Conservation (phyloP, 2,888 invertebrate species). For the Perdita meconis region DNA sequence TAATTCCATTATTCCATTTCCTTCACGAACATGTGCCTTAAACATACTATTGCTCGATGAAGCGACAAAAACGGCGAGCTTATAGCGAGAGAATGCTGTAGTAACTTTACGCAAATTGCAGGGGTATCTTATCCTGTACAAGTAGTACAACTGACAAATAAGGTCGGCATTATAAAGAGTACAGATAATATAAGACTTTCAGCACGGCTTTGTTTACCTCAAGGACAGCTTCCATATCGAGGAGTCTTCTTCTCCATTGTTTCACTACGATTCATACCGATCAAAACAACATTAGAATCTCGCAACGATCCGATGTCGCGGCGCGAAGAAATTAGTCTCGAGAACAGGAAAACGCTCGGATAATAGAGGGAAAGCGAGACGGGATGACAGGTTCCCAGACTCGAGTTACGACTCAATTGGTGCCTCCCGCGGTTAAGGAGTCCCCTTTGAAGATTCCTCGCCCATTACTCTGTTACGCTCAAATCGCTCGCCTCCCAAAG, state of each 20-base stretch:
- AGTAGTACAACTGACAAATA: too few relatives aligned
- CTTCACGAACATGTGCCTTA: too few relatives aligned
- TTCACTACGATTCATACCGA: background rate
- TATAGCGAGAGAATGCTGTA: too few relatives aligned
- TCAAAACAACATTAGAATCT: background rate
- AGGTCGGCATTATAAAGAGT: too few relatives aligned
- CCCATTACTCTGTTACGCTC: slow-evolving; percentile 47
- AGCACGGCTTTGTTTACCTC: too few relatives aligned
- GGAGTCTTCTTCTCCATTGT: background rate
- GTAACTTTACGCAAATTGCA: too few relatives aligned
- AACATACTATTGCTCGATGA: too few relatives aligned
- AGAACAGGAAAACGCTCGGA: background rate
- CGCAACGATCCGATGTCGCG: background rate
- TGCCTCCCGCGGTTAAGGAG: slow-evolving; percentile 28
- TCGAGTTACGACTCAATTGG: slow-evolving; percentile 17
- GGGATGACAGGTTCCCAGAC: slow-evolving; percentile 47
- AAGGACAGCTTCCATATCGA: background rate
- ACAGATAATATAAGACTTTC: too few relatives aligned
- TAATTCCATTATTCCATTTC: too few relatives aligned
- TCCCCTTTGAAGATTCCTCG: slow-evolving; percentile 14
- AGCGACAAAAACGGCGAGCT: too few relatives aligned
- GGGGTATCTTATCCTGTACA: too few relatives aligned
- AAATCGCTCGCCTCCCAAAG: slow-evolving; percentile 38
- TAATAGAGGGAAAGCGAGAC: slow-evolving; percentile 7
- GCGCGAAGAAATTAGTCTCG: slow-evolving; percentile 14